phyloP scores from a whole-genome alignment of 2,113 vertebrate genomes.

The Malaclemys terrapin region DNA sequence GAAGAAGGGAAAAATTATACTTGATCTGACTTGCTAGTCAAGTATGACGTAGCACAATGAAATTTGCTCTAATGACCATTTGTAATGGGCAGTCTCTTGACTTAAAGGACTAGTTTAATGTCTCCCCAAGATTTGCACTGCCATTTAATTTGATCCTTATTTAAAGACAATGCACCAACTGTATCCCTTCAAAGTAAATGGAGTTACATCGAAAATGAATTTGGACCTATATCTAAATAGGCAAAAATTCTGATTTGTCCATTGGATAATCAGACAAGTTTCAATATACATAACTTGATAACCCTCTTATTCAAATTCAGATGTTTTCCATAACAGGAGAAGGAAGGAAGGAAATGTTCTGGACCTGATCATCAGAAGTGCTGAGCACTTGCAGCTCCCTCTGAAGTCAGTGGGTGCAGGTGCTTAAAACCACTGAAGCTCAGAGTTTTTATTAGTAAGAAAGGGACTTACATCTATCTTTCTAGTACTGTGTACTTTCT shows the following conservation, averaged over 20 bases:
- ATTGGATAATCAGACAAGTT: not conserved
- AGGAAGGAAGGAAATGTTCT: not conserved
- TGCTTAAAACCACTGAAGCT: not conserved
- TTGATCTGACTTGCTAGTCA: slow-evolving; percentile 2
- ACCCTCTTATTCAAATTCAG: not conserved
- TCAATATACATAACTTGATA: not conserved
- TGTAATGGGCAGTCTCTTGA: slow-evolving; percentile 35
- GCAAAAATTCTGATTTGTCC: slow-evolving; percentile 22
- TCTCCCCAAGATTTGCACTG: slow-evolving; percentile 44
- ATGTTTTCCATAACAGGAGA: not conserved
- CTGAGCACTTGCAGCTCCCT: not conserved
- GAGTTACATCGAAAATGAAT: slow-evolving; percentile 60
- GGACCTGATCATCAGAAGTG: not conserved
- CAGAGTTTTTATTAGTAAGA: not conserved
- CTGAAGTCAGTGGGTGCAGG: not conserved
- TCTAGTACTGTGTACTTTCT: not conserved
- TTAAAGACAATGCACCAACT: slow-evolving; percentile 51
- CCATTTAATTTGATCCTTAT: slow-evolving; percentile 41
- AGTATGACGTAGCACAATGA: slow-evolving; percentile 18
- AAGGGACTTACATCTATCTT: not conserved
- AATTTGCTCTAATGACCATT: not conserved
- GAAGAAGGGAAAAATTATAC: not conserved
- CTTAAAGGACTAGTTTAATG: slow-evolving; percentile 30
- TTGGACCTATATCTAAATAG: not conserved
- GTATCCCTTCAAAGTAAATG: slow-evolving; percentile 52